Percentiles rank a stretch among this genome's conserved stretches.
Evolutionary conservation across 1,140 invertebrate species (phyloP).

Genomic region (Sinella curviseta): DNA sequence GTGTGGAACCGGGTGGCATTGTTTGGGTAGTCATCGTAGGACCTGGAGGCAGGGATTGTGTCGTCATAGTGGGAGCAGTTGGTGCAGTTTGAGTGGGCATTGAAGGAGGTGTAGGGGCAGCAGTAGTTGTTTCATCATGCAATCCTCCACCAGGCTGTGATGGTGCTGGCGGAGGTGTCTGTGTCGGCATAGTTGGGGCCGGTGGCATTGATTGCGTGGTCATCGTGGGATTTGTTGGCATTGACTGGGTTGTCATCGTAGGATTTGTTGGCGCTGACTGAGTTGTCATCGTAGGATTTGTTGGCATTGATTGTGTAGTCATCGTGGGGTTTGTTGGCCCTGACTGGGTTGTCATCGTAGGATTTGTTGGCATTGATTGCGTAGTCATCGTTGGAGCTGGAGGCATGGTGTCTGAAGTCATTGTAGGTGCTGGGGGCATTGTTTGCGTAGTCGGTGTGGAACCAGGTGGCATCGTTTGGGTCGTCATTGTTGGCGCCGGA

Average conservation of each 20-base stretch:
- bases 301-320: background rate
- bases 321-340: background rate
- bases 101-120: background rate
- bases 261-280: background rate
- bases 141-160: background rate
- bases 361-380: background rate
- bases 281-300: background rate
- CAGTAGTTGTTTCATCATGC: background rate
- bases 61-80: background rate
- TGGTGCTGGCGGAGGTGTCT: background rate
- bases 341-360: background rate
- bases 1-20: background rate
- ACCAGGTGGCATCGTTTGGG: background rate
- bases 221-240: background rate
- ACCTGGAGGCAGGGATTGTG: background rate
- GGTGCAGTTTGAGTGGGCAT: constrained; percentile 3
- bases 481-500: background rate
- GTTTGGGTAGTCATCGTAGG: background rate
- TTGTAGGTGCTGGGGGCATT: background rate
- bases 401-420: background rate
- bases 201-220: background rate
- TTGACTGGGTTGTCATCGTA: background rate
- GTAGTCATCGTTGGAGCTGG: background rate
- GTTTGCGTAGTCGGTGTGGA: background rate
- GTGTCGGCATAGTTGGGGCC: background rate